Conservation (phyloP, 2,888 invertebrate genomes). For the Nesidiocoris tenuis region DNA sequence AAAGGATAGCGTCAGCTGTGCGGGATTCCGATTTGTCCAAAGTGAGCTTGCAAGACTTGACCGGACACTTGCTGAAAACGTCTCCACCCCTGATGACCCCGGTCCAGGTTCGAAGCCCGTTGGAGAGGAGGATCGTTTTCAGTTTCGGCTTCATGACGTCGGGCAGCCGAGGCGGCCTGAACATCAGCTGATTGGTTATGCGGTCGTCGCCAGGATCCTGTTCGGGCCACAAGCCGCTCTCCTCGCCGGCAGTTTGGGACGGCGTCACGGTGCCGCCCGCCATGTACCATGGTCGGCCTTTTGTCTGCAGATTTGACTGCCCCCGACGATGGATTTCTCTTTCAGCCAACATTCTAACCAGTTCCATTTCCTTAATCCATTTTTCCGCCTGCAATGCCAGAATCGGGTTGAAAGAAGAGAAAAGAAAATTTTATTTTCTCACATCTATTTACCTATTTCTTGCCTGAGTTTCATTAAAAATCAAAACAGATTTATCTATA, state of each 20-base stretch:
- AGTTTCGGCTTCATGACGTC: slow-evolving; percentile 60
- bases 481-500: too few species aligned
- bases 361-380: slow-evolving; percentile 41
- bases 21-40: slow-evolving; percentile 70
- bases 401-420: too few species aligned
- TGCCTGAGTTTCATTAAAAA: too few species aligned
- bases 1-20: slow-evolving; percentile 83
- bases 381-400: slow-evolving; percentile 32
- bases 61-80: slow-evolving; percentile 78
- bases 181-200: slow-evolving; percentile 79
- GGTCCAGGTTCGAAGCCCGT: slow-evolving; percentile 79
- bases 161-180: slow-evolving; percentile 65
- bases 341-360: background rate
- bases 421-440: too few species aligned
- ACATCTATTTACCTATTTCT: too few species aligned
- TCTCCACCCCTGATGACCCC: slow-evolving; percentile 63
- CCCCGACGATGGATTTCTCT: background rate
- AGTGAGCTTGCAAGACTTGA: slow-evolving; percentile 81
- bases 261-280: slow-evolving; percentile 72
- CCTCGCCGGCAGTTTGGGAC: slow-evolving; percentile 53
- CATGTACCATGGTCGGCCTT: slow-evolving; percentile 71
- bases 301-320: background rate
- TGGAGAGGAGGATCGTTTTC: slow-evolving; percentile 72
- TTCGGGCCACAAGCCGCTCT: slow-evolving; percentile 49
- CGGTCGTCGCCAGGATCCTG: slow-evolving; percentile 65